Base-by-base conservation (phyloP, 2,797 vertebrate species). In the Rhynchonycteris naso region DNA sequence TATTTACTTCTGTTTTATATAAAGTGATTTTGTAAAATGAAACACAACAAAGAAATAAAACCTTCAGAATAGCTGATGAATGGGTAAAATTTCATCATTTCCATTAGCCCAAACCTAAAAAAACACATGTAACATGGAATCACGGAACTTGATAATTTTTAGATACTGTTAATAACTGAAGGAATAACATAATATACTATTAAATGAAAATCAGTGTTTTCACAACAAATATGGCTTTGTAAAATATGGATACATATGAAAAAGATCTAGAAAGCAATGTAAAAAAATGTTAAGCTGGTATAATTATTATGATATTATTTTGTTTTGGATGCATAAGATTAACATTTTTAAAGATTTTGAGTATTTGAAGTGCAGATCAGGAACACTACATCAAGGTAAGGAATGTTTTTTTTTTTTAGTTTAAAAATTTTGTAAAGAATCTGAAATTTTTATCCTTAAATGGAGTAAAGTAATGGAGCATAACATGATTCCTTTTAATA, bases 201-300 rank as follows among this genome's bases (percentile, higher is more conserved):
- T 80, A 72, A 63, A 18, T 68, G 30, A 93, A 93, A 94, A 90
- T 78, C 9, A 90, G 19, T 76, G 2, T 52, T 83, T 59, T 14
- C 68, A 63, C 3, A 61, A 50, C 16, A 68, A 79, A 28, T 22
- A 88, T 5, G 65, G 4, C 3, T 82, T 35, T 33, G 2, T n/a
- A 88, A 90, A 88, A 75, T 79, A 72, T 24, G 13, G 54, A 50
- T 56, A 54, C 11, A 88, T 19, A 22, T 10, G 16, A 6, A 13
- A 22, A 71, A 54, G 4, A 24, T 93, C 33, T 82, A 65, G 12
- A 65, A 33, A 59, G 9, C 66, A 75, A 61, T 43, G 7, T 65
- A 21, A 58, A 71, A 65, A 59, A 59, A 47, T 7, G 6, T 68
- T 84, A 72, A 76, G 58, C 87, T 43, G 33, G 33, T 54, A 61